A percentile compares a stretch with the other conserved stretches of the same genome.
Conservation (phyloP, 2,113 vertebrate genomes). For the Pseudorhombus dupliciocellatus region DNA sequence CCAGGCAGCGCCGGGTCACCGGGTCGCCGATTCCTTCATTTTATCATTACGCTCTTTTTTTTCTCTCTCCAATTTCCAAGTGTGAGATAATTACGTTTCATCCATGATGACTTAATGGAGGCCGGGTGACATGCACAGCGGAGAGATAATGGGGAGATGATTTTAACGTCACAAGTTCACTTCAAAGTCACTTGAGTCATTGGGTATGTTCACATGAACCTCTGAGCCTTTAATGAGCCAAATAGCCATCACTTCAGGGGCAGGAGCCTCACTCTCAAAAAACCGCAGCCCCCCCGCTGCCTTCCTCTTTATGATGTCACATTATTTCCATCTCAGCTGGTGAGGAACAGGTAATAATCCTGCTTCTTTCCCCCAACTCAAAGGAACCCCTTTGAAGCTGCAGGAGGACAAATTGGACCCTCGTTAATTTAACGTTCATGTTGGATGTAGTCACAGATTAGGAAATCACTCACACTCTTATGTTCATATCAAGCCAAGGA, state of each 20-base stretch:
- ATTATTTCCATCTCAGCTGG: not conserved
- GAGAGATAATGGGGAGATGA: not conserved
- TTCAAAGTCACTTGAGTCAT: not conserved
- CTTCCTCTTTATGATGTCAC: not conserved
- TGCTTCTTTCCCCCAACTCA: not conserved
- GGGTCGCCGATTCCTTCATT: not conserved
- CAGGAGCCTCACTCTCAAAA: not conserved
- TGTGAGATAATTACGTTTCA: not conserved
- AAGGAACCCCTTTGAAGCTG: not conserved
- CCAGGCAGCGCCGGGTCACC: not conserved
- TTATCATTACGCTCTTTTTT: not conserved
- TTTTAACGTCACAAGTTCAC: not conserved
- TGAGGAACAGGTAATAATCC: not conserved
- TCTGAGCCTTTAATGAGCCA: slow-evolving; percentile 2
- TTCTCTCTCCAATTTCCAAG: not conserved
- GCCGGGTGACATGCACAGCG: not conserved
- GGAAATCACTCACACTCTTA: not conserved
- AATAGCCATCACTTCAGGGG: not conserved
- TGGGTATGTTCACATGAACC: not conserved
- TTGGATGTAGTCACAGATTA: not conserved
- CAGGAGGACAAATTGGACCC: not conserved
- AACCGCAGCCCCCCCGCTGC: not conserved
- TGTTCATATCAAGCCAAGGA: not conserved
- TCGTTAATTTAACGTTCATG: not conserved
- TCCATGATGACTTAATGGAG: not conserved